Evolutionary conservation across 2,888 invertebrate genomes (phyloP).

Genomic region (Erebia epiphron): DNA sequence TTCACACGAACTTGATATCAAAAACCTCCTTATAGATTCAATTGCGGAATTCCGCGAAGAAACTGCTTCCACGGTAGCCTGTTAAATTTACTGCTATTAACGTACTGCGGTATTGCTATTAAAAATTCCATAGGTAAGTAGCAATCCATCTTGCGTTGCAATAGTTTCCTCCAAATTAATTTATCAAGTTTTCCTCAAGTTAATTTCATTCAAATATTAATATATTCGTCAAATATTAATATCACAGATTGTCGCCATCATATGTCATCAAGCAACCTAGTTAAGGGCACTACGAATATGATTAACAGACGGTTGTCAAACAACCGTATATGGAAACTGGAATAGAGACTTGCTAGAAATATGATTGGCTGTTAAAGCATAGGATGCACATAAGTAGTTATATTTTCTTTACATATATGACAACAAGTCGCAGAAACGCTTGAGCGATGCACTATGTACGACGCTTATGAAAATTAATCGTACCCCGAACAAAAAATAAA

Average conservation of each 20-base stretch:
- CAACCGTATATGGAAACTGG: constrained; percentile 31
- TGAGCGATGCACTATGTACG: background rate
- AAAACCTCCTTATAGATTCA: background rate
- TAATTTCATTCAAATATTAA: constrained; percentile 4
- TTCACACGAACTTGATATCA: too few species aligned
- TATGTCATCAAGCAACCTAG: constrained; percentile 18
- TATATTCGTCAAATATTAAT: constrained; percentile 19
- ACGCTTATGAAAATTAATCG: background rate
- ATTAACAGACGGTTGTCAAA: constrained; percentile 34
- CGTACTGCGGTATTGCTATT: constrained; percentile 9
- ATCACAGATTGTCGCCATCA: constrained; percentile 6
- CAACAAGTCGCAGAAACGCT: background rate
- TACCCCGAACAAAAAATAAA: background rate
- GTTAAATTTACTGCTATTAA: background rate
- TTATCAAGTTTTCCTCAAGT: too few species aligned
- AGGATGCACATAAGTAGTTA: background rate
- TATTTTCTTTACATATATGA: background rate
- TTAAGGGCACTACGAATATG: constrained; percentile 18
- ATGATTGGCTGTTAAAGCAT: constrained; percentile 19
- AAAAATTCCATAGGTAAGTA: background rate
- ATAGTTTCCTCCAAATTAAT: background rate
- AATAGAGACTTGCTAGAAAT: constrained; percentile 9
- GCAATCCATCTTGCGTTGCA: background rate
- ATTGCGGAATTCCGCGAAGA: background rate
- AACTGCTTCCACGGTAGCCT: background rate